Conservation (phyloP, 23 tunicate genomes). For the Phallusia fumigata region DNA sequence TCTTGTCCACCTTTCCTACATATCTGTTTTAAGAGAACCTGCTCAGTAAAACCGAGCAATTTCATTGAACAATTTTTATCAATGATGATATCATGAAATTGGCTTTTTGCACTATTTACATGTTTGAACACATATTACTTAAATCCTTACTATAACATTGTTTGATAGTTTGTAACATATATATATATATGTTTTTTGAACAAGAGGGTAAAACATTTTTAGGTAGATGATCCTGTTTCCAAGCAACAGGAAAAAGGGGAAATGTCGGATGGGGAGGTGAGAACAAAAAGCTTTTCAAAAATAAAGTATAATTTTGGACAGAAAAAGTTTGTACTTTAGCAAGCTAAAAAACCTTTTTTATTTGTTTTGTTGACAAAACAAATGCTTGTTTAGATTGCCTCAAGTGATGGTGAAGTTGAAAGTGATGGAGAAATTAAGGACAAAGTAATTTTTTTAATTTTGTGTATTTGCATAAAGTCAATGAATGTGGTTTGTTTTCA, state of each 20-base stretch:
- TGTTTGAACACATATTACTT: too few species aligned
- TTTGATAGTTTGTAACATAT: background rate
- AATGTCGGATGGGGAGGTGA: conserved; percentile 69
- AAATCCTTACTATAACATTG: background rate
- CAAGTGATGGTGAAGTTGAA: conserved; percentile 64
- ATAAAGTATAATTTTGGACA: too few species aligned
- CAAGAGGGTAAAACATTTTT: conserved; percentile 1
- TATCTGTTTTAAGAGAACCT: too few species aligned
- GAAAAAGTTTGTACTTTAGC: too few species aligned
- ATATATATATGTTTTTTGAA: background rate
- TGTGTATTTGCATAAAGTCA: background rate
- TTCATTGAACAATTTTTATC: too few species aligned
- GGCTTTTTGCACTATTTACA: too few species aligned
- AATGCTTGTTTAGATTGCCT: conserved; percentile 38
- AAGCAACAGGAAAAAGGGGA: conserved; percentile 16
- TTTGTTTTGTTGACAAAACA: too few species aligned
- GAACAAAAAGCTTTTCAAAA: background rate
- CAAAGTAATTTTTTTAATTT: background rate
- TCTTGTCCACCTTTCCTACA: too few species aligned
- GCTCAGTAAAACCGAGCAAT: too few species aligned
- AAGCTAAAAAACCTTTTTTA: too few species aligned
- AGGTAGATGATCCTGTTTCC: background rate
- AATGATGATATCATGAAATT: too few species aligned
- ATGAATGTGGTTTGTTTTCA: background rate
- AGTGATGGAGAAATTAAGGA: conserved; percentile 37